phyloP scores from a whole-genome alignment of 2,797 vertebrate species.

The Megalops cyprinoides region DNA sequence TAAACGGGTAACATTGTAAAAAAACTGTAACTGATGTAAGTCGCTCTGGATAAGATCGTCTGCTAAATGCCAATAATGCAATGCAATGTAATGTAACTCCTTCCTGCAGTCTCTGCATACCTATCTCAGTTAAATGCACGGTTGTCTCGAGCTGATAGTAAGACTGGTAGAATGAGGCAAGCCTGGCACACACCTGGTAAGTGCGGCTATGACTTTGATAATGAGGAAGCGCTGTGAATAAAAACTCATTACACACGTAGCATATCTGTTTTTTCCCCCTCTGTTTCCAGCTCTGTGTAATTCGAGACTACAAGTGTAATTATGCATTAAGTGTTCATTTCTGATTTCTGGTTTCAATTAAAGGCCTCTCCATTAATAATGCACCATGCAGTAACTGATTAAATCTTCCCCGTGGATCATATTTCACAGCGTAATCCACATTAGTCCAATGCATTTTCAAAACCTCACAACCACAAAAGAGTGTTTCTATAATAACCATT shows the following conservation, averaged over 20 bases:
- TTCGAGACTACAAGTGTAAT: not conserved
- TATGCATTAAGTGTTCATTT: not conserved
- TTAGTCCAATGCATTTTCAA: not conserved
- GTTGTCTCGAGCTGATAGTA: not conserved
- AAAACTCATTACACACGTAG: constrained; percentile 1
- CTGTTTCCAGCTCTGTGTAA: not conserved
- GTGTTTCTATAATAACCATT: not conserved
- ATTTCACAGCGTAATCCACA: not conserved
- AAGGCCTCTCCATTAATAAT: constrained; percentile 1
- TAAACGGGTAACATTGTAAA: no score
- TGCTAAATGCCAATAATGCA: no score
- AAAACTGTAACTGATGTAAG: no score
- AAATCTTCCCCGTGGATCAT: not conserved
- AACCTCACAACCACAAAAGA: not conserved
- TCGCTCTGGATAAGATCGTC: no score
- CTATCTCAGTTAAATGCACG: not conserved
- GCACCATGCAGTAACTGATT: not conserved
- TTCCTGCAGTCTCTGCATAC: not conserved
- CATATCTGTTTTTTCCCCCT: not conserved
- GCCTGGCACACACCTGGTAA: not conserved
- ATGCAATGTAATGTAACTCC: no score
- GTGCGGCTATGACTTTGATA: not conserved
- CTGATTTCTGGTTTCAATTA: constrained; percentile 12
- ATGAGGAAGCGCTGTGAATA: not conserved
- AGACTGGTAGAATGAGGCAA: not conserved